Evolutionary conservation across 2,888 invertebrate genomes (phyloP).

Genomic region (Apeira syringaria): DNA sequence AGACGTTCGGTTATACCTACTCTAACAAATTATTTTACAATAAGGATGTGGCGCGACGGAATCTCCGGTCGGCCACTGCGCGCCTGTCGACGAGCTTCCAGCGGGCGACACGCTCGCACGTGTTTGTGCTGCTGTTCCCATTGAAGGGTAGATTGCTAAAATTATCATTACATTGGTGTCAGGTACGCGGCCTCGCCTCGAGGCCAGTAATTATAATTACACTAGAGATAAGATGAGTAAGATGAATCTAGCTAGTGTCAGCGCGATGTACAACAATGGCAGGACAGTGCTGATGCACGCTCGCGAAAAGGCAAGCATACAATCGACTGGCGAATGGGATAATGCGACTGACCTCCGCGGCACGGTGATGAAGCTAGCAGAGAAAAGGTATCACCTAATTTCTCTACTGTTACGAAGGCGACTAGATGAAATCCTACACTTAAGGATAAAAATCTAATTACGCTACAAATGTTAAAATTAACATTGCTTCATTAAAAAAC

Average conservation of each 20-base stretch:
- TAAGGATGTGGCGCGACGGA: slow-evolving; percentile 21
- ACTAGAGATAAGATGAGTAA: slow-evolving; percentile 52
- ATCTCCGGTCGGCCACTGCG: slow-evolving; percentile 10
- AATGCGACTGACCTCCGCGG: slow-evolving; percentile 57
- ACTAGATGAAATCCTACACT: slow-evolving; percentile 83
- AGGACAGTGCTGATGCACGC: slow-evolving; percentile 33
- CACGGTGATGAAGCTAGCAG: slow-evolving; percentile 71
- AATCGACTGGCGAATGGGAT: slow-evolving; percentile 64
- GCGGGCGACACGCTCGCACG: slow-evolving; percentile 26
- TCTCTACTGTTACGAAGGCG: slow-evolving; percentile 81
- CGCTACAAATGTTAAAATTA: slow-evolving; percentile 80
- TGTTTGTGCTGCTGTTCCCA: slow-evolving; percentile 49
- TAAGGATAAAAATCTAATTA: slow-evolving; percentile 82
- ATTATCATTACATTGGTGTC: slow-evolving; percentile 70
- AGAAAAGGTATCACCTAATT: slow-evolving; percentile 79
- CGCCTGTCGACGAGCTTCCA: slow-evolving; percentile 4
- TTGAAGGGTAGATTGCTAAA: slow-evolving; percentile 34
- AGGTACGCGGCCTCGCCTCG: slow-evolving; percentile 71
- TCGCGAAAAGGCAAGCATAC: slow-evolving; percentile 61
- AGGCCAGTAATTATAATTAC: slow-evolving; percentile 57
- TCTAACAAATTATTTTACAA: slow-evolving; percentile 67
- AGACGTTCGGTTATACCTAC: slow-evolving; percentile 76
- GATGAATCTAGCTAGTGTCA: slow-evolving; percentile 69
- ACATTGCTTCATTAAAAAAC: slow-evolving; percentile 78
- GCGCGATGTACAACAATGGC: slow-evolving; percentile 47